phyloP scores from a whole-genome alignment of 2,888 invertebrate genomes.

The Alviniconcha strummeri region DNA sequence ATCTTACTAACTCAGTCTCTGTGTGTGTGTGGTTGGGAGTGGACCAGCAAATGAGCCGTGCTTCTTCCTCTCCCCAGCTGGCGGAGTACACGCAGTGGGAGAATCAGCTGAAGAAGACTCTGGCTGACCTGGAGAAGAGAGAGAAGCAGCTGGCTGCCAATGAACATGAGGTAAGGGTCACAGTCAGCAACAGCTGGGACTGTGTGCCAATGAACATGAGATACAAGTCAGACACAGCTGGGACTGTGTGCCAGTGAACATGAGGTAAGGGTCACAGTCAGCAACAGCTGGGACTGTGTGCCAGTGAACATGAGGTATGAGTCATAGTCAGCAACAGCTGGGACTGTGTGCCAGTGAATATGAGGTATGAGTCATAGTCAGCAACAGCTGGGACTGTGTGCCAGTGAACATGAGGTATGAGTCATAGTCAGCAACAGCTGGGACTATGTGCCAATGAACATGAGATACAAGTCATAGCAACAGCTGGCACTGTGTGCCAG shows the following conservation, averaged over 20 bases:
- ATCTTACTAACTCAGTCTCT: no score
- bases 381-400: slow-evolving; percentile 70
- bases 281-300: no score
- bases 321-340: slow-evolving; percentile 62
- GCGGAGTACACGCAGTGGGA: slow-evolving; percentile 72
- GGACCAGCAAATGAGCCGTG: no score
- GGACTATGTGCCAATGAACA: no score
- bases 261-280: slow-evolving; percentile 60
- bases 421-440: no score
- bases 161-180: slow-evolving; percentile 70
- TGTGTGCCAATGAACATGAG: no score
- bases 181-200: no score
- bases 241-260: slow-evolving; percentile 72
- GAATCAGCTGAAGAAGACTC: slow-evolving; percentile 69
- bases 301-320: no score
- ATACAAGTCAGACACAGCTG: slow-evolving; percentile 64
- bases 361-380: slow-evolving; percentile 62
- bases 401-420: slow-evolving; percentile 72
- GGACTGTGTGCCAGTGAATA: slow-evolving; percentile 72
- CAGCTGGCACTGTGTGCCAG: no score
- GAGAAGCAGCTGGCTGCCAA: slow-evolving; percentile 71
- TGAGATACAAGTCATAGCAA: no score
- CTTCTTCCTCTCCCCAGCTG: slow-evolving; percentile 49
- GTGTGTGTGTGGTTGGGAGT: no score
- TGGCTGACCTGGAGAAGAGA: slow-evolving; percentile 71